Evolutionary conservation across 2,797 vertebrate species (phyloP), one percentile per base, ranked within the genome.

Genomic region (Neosalanx taihuensis): DNA sequence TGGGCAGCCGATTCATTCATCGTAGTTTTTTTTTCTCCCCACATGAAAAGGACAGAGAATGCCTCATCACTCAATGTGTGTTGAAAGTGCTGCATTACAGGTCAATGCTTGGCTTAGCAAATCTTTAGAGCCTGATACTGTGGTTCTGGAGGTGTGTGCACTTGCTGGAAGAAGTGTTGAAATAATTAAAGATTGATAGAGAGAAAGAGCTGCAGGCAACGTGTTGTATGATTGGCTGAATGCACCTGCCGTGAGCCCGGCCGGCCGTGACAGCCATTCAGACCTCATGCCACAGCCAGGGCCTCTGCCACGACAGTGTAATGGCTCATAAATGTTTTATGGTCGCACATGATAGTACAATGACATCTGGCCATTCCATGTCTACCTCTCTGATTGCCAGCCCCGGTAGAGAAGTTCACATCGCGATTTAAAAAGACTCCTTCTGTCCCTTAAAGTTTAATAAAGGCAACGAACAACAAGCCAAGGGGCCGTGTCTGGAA

Each of bases 251-350:
- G 61, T 74, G 37, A 31, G 29, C 23, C 29, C 60, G 5, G 37
- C 59, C 71, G 31, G 41, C 64, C 61, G 6, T 46, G 46, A 15
- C 31, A 75, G 69, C 71, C 67, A 80, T 71, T 81, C 76, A 76
- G 71, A 78, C 82, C 74, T 77, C 77, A 73, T 83, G 71, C 71
- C 75, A 70, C 53, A 72, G 72, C 73, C 70, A 60, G 70, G 67
- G 84, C 74, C 81, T 76, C 76, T 83, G 81, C 77, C 81, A 73
- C 59, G 59, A 69, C 64, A 65, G 72, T 71, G 77, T 84, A 87
- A 87, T 74, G 87, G 49, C 84, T 90, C 87, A 86, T 91, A 87
- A 89, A 92, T 84, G 82, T 88, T 90, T 90, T 86, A 89, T 84
- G 63, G 81, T 78, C 23, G 84, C 70, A 78, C 82, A 83, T 86